phyloP scores from a whole-genome alignment of 2,797 vertebrate genomes.

The Lithobates pipiens region DNA sequence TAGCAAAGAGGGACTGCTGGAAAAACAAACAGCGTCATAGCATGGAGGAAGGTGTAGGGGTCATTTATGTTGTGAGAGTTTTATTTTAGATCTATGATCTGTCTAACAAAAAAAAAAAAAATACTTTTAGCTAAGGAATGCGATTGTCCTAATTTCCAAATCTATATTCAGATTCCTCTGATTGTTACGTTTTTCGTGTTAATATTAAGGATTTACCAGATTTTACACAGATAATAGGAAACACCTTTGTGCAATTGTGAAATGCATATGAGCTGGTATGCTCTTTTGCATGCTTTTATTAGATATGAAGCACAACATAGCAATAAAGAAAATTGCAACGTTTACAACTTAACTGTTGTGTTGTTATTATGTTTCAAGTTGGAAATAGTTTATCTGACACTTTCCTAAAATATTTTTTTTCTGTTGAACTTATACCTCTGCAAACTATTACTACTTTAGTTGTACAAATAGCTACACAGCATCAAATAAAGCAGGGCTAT shows the following conservation, averaged over 20 bases:
- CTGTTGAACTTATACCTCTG: too few relatives aligned
- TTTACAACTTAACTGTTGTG: neutral
- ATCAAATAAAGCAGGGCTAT: too few relatives aligned
- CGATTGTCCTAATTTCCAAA: neutral
- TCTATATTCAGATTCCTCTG: constrained; percentile 11
- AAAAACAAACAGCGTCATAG: neutral
- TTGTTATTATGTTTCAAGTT: neutral
- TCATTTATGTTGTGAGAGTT: neutral
- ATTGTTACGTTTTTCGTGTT: neutral
- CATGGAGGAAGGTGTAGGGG: neutral
- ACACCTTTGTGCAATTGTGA: constrained; percentile 12
- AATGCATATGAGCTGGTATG: neutral
- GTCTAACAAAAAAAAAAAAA: neutral
- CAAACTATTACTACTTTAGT: too few relatives aligned
- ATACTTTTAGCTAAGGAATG: neutral
- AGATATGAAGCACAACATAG: constrained; percentile 41
- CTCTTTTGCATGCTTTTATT: constrained; percentile 14
- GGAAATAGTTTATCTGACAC: neutral
- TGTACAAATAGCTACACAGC: too few relatives aligned
- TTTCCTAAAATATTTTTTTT: too few relatives aligned
- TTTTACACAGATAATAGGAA: neutral
- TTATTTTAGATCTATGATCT: neutral
- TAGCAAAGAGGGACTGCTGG: neutral
- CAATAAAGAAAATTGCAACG: constrained; percentile 42
- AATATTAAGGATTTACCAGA: neutral